phyloP scores from a whole-genome alignment of 2,797 vertebrate species.

The Decapterus maruadsi region DNA sequence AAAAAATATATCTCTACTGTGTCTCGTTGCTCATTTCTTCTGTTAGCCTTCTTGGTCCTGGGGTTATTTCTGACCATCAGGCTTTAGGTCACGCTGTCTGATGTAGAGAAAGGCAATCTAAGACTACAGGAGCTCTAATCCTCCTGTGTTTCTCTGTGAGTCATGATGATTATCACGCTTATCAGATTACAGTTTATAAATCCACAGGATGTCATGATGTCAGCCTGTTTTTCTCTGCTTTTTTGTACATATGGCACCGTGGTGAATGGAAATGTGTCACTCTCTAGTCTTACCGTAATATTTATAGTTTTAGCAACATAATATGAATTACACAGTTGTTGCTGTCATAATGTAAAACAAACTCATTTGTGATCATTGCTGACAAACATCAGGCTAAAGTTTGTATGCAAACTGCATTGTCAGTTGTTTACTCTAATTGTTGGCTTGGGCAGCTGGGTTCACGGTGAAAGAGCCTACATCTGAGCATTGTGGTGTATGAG shows the following conservation, averaged over 20 bases:
- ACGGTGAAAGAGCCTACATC: slow-evolving; percentile 18
- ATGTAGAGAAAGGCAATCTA: slow-evolving; percentile 59
- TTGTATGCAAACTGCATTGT: slow-evolving; percentile 16
- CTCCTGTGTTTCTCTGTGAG: slow-evolving; percentile 45
- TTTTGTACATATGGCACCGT: slow-evolving; percentile 8
- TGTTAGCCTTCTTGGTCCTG: slow-evolving; percentile 17
- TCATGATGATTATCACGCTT: slow-evolving; percentile 56
- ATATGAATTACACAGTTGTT: neutral
- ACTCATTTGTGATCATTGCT: neutral
- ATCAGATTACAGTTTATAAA: slow-evolving; percentile 67
- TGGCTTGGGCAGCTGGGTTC: slow-evolving; percentile 24
- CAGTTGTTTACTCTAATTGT: slow-evolving; percentile 33
- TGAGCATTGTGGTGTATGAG: slow-evolving; percentile 10
- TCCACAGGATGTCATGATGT: slow-evolving; percentile 47
- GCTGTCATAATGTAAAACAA: neutral
- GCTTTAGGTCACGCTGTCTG: slow-evolving; percentile 51
- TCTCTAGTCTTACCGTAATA: neutral
- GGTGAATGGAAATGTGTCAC: slow-evolving; percentile 8
- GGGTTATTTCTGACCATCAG: slow-evolving; percentile 56
- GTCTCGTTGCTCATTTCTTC: slow-evolving; percentile 30
- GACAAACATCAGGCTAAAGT: neutral
- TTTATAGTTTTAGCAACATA: neutral
- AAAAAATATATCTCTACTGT: slow-evolving; percentile 36
- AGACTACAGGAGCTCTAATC: slow-evolving; percentile 47
- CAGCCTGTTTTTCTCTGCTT: slow-evolving; percentile 23